phyloP scores from a whole-genome alignment of 2,888 invertebrate genomes.

The Scaptomyza parva region DNA sequence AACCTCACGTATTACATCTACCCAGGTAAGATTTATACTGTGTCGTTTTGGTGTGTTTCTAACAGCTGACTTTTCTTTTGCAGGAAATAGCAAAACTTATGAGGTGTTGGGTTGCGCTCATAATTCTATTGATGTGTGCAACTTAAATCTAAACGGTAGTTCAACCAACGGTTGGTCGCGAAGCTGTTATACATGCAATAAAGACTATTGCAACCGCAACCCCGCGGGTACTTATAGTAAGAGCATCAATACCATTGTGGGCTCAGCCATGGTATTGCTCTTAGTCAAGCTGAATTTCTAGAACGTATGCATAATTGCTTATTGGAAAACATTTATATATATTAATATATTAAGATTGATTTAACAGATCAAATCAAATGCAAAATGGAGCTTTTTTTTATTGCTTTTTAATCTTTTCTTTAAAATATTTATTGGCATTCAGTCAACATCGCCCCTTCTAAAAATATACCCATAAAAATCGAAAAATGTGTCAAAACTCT shows the following conservation, averaged over 20 bases:
- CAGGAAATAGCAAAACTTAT: background rate
- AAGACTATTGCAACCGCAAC: background rate
- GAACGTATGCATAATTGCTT: no score
- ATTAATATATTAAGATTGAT: no score
- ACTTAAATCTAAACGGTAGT: background rate
- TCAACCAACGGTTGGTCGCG: background rate
- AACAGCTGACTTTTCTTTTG: background rate
- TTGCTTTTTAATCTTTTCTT: no score
- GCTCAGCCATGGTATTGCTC: background rate
- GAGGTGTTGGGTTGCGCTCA: background rate
- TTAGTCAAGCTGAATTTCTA: background rate
- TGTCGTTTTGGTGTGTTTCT: background rate
- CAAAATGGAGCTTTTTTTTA: no score
- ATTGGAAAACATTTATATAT: no score
- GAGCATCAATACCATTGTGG: background rate
- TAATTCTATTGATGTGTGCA: background rate
- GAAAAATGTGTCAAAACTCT: background rate
- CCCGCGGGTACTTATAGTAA: background rate
- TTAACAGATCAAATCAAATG: no score
- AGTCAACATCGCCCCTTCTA: no score
- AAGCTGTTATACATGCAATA: background rate
- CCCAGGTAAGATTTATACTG: background rate
- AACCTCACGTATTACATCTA: background rate
- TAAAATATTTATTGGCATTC: no score
- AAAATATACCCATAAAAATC: background rate